Evolutionary conservation across 2,797 vertebrate species (phyloP).

Genomic region (Micrastur ruficollis): DNA sequence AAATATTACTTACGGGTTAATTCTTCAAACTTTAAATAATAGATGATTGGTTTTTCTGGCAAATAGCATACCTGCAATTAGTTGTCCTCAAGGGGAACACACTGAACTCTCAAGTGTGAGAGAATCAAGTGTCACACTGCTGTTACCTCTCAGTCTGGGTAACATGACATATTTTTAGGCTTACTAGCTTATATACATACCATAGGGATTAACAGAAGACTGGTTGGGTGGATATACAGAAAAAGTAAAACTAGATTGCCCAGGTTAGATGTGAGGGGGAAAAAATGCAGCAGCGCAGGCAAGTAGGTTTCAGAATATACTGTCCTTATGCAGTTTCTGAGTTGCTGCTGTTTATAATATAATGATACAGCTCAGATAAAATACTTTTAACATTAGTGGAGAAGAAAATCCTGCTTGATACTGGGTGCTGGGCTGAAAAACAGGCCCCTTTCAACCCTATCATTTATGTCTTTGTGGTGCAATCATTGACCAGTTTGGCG

Average conservation of each 20-base stretch:
- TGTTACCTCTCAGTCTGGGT: background rate
- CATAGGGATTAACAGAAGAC: background rate
- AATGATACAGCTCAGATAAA: conserved; percentile 39
- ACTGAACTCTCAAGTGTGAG: background rate
- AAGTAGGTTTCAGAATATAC: background rate
- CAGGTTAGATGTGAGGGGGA: background rate
- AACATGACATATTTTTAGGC: background rate
- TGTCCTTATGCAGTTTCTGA: background rate
- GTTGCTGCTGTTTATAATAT: background rate
- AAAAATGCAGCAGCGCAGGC: background rate
- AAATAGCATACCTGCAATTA: background rate
- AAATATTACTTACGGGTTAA: background rate
- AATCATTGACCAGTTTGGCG: conserved; percentile 9
- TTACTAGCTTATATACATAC: background rate
- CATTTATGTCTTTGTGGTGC: conserved; percentile 14
- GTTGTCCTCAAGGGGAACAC: background rate
- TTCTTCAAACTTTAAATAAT: background rate
- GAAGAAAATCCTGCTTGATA: conserved; percentile 59
- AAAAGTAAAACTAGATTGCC: background rate
- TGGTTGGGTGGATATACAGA: background rate
- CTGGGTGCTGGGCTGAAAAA: conserved; percentile 24
- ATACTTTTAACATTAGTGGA: conserved; percentile 21
- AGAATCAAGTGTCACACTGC: background rate
- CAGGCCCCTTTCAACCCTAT: conserved; percentile 9
- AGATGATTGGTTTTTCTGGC: background rate